These are phyloP conservation scores for Phylloscopus trochiloides DNA, from an alignment of 2,113 vertebrate genomes.

Conservation along the genomic window DNA sequence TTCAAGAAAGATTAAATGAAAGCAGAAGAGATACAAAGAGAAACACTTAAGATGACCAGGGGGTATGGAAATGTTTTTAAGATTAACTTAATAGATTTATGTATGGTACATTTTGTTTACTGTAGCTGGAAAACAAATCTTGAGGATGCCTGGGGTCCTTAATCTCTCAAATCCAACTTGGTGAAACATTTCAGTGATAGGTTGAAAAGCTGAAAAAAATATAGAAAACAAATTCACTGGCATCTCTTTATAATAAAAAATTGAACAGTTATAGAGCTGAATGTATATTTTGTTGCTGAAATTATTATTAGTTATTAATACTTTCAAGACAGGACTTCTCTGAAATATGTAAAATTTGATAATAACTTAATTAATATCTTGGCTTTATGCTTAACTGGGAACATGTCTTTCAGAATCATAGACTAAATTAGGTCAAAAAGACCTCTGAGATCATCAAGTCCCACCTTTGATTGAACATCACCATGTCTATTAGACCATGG, in stretches of 20 bases:
- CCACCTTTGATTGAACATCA: neutral
- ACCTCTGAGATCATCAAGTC: neutral
- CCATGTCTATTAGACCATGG: neutral
- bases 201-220: neutral
- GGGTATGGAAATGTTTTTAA: neutral
- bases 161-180: neutral
- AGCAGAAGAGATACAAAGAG: neutral
- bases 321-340: neutral
- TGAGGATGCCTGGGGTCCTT: neutral
- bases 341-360: neutral
- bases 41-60: fast-evolving
- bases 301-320: neutral
- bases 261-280: neutral
- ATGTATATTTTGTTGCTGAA: neutral
- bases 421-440: neutral
- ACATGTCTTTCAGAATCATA: neutral
- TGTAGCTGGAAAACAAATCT: neutral
- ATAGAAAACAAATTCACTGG: neutral
- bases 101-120: neutral
- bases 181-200: neutral
- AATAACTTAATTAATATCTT: neutral
- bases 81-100: neutral
- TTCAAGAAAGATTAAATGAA: neutral
- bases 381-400: neutral
- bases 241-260: neutral